phyloP scores from a whole-genome alignment of 2,888 invertebrate genomes.

The Nymphalis urticae region DNA sequence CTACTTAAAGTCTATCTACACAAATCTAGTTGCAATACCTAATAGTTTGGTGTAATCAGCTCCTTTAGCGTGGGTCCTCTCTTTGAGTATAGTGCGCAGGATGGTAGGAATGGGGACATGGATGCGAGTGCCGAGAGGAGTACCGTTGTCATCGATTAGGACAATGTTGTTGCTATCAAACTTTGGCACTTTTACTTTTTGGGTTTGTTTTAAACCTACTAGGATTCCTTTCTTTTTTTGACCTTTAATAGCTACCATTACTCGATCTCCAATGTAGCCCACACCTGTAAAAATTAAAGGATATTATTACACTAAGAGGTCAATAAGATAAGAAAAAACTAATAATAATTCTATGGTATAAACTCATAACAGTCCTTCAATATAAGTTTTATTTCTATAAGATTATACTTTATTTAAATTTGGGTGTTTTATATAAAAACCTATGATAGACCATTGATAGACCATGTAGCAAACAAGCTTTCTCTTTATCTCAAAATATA shows the following conservation, averaged over 20 bases:
- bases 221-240: conserved; percentile 95
- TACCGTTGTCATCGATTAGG: conserved; percentile 95
- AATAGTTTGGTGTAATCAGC: conserved; percentile 96
- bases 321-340: not conserved
- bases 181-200: conserved; percentile 90
- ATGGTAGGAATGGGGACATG: conserved; percentile 96
- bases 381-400: not conserved
- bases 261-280: conserved; percentile 88
- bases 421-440: too few relatives aligned
- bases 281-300: conserved; percentile 57
- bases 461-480: too few relatives aligned
- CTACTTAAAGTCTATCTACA: conserved; percentile 71
- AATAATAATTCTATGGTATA: too few relatives aligned
- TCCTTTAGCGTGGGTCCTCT: conserved; percentile 89
- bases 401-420: too few relatives aligned
- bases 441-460: too few relatives aligned
- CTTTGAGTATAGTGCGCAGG: conserved; percentile 90
- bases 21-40: conserved; percentile 93
- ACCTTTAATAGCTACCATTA: conserved; percentile 96
- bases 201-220: conserved; percentile 90
- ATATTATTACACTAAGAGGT: not conserved
- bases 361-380: too few relatives aligned
- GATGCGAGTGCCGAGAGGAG: conserved; percentile 96
- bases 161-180: conserved; percentile 98
- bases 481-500: too few relatives aligned